Percentiles rank a stretch among this genome's conserved stretches.
Evolutionary conservation across 2,113 vertebrate genomes (phyloP).

Genomic region (Melanotaenia duboulayi): DNA sequence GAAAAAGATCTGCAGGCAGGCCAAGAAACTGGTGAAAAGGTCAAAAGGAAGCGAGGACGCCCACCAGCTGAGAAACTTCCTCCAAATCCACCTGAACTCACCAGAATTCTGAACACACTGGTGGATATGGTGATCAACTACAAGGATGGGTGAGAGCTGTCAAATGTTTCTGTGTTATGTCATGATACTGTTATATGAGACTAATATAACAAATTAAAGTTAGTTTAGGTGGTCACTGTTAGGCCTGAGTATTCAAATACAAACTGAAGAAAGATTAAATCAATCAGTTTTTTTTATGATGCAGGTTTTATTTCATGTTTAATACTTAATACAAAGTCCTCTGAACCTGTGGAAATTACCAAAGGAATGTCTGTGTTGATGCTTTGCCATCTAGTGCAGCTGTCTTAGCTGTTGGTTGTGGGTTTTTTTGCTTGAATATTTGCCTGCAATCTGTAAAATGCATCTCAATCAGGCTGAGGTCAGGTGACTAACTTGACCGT

Average conservation of each 20-base stretch:
- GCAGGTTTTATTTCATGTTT: too few relatives aligned
- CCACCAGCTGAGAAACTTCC: slow-evolving; percentile 97
- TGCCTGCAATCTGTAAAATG: not conserved
- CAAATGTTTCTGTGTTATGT: not conserved
- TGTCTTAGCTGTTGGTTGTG: too few relatives aligned
- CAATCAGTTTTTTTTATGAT: too few relatives aligned
- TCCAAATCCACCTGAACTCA: slow-evolving; percentile 96
- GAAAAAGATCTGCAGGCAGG: slow-evolving; percentile 86
- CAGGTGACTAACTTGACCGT: not conserved
- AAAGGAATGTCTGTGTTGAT: not conserved
- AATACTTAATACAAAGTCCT: too few relatives aligned
- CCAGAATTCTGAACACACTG: slow-evolving; percentile 95
- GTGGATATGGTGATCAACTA: slow-evolving; percentile 99
- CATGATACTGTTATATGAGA: not conserved
- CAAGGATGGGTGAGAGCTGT: slow-evolving; percentile 90
- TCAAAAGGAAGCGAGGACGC: slow-evolving; percentile 95
- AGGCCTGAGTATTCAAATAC: not conserved
- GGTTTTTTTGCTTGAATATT: not conserved
- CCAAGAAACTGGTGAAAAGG: slow-evolving; percentile 89
- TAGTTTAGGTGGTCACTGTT: too few relatives aligned
- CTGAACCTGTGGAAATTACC: too few relatives aligned
- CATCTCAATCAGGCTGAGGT: too few relatives aligned
- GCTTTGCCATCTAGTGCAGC: not conserved
- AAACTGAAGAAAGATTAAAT: too few relatives aligned
- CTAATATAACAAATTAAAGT: too few relatives aligned